Evolutionary conservation across 2,113 vertebrate species (phyloP).

Genomic region (Mola mola): DNA sequence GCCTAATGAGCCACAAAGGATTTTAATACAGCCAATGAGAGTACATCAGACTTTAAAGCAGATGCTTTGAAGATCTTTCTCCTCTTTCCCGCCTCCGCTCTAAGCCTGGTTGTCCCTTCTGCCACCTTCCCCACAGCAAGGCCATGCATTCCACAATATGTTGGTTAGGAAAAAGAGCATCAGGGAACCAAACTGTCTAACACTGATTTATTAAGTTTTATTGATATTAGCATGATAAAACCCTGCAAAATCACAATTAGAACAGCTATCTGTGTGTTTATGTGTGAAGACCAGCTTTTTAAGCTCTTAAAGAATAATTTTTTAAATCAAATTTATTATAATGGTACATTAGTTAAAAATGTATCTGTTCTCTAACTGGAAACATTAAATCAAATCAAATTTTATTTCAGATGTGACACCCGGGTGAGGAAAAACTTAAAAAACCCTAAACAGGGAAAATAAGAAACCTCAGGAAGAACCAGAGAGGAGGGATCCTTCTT

Average conservation of each 20-base stretch:
- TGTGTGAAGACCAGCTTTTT: background rate
- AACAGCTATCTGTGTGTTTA: background rate
- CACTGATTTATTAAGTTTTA: conserved; percentile 35
- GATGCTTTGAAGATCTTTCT: conserved; percentile 76
- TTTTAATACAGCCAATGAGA: conserved; percentile 65
- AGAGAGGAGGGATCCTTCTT: no score
- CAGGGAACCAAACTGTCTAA: background rate
- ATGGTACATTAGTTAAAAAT: conserved; percentile 6
- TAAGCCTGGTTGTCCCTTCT: conserved; percentile 40
- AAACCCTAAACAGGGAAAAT: no score
- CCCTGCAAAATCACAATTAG: background rate
- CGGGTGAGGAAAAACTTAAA: no score
- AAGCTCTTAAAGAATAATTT: background rate
- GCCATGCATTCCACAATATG: conserved; percentile 48
- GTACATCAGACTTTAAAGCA: conserved; percentile 74
- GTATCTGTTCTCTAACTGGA: background rate
- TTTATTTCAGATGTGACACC: no score
- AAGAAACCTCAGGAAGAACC: no score
- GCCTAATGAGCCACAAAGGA: conserved; percentile 79
- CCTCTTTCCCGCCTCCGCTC: conserved; percentile 54
- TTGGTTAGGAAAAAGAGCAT: conserved; percentile 35
- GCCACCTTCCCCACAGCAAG: conserved; percentile 65
- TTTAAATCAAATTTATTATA: conserved; percentile 11
- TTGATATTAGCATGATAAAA: no score
- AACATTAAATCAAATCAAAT: no score